Evolutionary conservation across 92 coral and sea anemone genomes (phyloP), one percentile per base, ranked within the genome.

Genomic region (Palythoa grandiflora): DNA sequence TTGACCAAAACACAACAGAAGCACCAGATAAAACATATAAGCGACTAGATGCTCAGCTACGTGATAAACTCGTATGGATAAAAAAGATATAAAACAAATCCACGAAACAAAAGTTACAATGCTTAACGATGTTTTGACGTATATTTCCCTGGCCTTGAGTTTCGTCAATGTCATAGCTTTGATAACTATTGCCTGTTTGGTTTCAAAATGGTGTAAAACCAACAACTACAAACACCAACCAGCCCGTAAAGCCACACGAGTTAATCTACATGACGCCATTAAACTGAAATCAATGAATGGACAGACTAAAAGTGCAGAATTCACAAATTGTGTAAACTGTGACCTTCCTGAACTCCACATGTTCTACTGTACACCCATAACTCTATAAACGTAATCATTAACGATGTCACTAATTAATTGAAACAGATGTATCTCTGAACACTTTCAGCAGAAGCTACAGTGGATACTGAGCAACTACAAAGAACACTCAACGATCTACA

Each of bases 1-100:
- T 74, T 47, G 59, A 86, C 53, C 15, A 7, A 75, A 73, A 28
- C 40, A 57, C 74, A 8, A 52, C 73, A 2, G 65, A 75, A 1
- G 39, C 89, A 2, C 38, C 54, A 5, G 89, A 87, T 28, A 65
- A 77, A 9, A 87, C 90, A 11, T 87, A 53, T 35, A 36, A 76
- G 7, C 35, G 11, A 38, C 65, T 87, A n/a, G 89, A 87, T 60
- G 60, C 60, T 6, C 85, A 60, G 14, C 66, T 87, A 16, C 9
- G 1, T 37, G 28, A 77, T n/a, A 63, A 55, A 36, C 74, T 87
- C 9, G 21, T 51, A 12, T 15, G 38, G 16, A 21, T 77, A 14
- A 37, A 8, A 15, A 87, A 8, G 57, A 87, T 59, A 77, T 76
- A 16, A 38, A 48, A 39, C 37, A 68, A 47, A 79, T 88, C 52